Evolutionary conservation across 2,888 invertebrate species (phyloP), one percentile per base, ranked within the genome.

Genomic region (Acleris literana): DNA sequence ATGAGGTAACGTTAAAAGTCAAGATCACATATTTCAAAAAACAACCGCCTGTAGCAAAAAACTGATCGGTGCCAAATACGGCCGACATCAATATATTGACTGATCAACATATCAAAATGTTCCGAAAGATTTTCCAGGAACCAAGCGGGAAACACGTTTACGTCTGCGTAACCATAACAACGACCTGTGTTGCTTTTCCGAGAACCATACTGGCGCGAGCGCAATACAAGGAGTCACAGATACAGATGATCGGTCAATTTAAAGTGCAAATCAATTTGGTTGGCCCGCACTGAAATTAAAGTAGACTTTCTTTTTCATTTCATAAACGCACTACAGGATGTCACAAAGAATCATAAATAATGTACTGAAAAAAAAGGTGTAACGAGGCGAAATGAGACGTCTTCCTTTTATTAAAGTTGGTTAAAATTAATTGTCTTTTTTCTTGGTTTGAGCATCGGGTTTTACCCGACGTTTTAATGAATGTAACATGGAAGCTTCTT

Each of bases 91-190:
- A 56, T 57, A 22, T 16, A 57, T 57, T 46, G 22, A 57, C 46
- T 20, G 57, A 46, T 57, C 20, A 46, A 46, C 46, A 46, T 46
- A 57, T 57, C 57, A 57, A 57, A 44, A 57, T 57, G 57, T 46
- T 11, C 46, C 57, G 57, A 57, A 81, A 84, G 83, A 83, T 77
- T 76, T 83, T 81, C 82, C 74, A 22, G 60, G 82, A 85, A 84
- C 72, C 72, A 58, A 60, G 70, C 71, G 76, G 74, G 73, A 82
- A 81, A 78, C 71, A 71, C 70, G 73, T 71, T 76, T 71, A 55
- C 55, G 48, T 43, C 48, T 71, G 68, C 76, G 75, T 76, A 79
- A 79, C 72, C 73, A 74, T 78, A 81, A 83, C 79, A 85, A 83
- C 77, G 75, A 74, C 72, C 80, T 76, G 78, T 82, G 83, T 83